Evolutionary conservation across 1,140 invertebrate species (phyloP).

Genomic region (Aphelinus atriplicis): DNA sequence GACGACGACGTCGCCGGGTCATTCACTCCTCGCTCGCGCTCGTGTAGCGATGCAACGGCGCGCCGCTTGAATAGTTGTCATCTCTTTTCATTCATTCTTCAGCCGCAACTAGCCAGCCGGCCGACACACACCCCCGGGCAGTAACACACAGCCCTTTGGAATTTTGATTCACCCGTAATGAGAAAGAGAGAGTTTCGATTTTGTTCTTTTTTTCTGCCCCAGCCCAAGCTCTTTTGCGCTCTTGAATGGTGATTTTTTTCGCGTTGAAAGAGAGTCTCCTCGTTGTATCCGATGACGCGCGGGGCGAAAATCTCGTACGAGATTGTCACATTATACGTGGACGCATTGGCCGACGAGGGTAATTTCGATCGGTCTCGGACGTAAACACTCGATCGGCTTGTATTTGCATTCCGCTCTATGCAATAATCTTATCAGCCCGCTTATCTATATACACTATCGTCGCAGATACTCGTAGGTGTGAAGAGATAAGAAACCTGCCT

Average conservation of each 20-base stretch:
- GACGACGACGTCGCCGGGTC: not conserved
- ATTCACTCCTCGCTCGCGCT: conserved; percentile 2
- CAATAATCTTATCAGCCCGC: not conserved
- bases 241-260: too few relatives aligned
- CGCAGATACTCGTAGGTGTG: too few relatives aligned
- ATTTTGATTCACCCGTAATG: conserved; percentile 29
- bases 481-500: not conserved
- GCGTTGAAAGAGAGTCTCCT: too few relatives aligned
- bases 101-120: not conserved
- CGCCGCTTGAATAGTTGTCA: conserved; percentile 27
- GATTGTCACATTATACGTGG: too few relatives aligned
- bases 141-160: conserved; percentile 11
- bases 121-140: not conserved
- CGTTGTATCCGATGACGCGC: too few relatives aligned
- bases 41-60: not conserved
- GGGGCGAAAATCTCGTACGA: too few relatives aligned
- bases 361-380: not conserved
- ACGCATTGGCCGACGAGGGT: too few relatives aligned
- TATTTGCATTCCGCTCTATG: conserved; percentile 3
- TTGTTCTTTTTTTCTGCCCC: not conserved
- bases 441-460: not conserved
- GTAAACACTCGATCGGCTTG: conserved; percentile 2
- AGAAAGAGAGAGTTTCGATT: conserved; percentile 5
- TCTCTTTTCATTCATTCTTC: conserved; percentile 31
- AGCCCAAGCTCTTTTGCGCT: not conserved